Evolutionary conservation across 1,140 invertebrate species (phyloP).

Genomic region (Antheraea mylitta): DNA sequence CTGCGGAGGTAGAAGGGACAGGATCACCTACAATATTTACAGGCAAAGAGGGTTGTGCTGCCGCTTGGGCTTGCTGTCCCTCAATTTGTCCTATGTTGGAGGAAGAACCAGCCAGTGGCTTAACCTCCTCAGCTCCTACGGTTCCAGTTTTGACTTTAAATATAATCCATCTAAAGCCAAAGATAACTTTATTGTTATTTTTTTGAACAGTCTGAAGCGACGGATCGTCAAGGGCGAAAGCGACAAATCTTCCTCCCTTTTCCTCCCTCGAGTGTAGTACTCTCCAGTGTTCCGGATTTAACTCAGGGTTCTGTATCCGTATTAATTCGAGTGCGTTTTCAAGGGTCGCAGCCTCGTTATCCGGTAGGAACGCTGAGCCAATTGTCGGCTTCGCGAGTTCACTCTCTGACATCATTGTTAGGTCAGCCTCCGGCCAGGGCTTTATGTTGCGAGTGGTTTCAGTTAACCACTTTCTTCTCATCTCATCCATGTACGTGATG

Average conservation of each 20-base stretch:
- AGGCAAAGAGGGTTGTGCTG: too few relatives aligned
- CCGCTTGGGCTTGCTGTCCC: too few relatives aligned
- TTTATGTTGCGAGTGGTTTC: background rate
- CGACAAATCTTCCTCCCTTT: background rate
- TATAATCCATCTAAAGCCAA: too few relatives aligned
- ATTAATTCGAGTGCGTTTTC: conserved; percentile 10
- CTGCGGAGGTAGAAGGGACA: too few relatives aligned
- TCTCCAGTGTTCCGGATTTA: conserved; percentile 14
- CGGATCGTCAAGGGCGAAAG: conserved; percentile 2
- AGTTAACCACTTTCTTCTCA: conserved; percentile 12
- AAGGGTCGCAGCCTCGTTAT: background rate
- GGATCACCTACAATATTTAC: too few relatives aligned
- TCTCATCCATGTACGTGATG: conserved; percentile 6
- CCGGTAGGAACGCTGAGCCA: background rate
- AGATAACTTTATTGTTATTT: too few relatives aligned
- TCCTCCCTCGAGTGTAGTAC: background rate
- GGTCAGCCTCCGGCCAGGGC: conserved; percentile 14
- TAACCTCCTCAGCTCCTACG: too few relatives aligned
- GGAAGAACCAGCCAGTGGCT: too few relatives aligned
- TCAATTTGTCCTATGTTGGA: too few relatives aligned
- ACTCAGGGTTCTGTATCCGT: conserved; percentile 12
- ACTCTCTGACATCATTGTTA: background rate
- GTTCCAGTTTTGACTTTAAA: too few relatives aligned
- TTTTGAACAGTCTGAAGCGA: background rate
- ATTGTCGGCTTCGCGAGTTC: background rate